These are phyloP conservation scores for Osmerus eperlanus DNA, from an alignment of 2,113 vertebrate genomes.

Conservation along the genomic window DNA sequence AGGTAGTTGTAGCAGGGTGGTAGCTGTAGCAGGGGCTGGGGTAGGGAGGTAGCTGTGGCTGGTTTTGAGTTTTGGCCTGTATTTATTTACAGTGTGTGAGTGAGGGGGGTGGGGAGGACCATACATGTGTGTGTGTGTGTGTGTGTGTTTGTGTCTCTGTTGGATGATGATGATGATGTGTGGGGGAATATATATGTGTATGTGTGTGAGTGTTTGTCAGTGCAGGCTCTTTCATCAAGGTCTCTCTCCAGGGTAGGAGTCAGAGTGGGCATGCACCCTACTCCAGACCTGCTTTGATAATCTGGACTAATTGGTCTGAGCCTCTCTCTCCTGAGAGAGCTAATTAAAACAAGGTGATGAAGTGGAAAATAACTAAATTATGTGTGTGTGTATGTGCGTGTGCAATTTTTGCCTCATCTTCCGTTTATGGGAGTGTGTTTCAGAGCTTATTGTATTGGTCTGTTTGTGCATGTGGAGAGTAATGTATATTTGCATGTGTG, in stretches of 20 bases:
- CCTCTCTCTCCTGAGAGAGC: slow-evolving; percentile 62
- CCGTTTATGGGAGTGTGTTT: not conserved
- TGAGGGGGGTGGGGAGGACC: slow-evolving; percentile 1
- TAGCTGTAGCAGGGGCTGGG: too few relatives aligned
- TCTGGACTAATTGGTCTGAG: slow-evolving; percentile 67
- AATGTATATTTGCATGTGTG: not conserved
- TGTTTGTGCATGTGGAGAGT: not conserved
- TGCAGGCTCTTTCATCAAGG: slow-evolving; percentile 64
- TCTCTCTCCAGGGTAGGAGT: slow-evolving; percentile 50
- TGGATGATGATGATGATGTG: not conserved
- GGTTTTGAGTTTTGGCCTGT: too few relatives aligned
- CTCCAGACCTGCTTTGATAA: slow-evolving; percentile 70
- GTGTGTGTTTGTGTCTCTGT: not conserved
- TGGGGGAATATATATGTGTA: slow-evolving; percentile 1
- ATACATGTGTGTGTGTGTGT: not conserved
- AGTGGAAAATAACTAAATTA: slow-evolving; percentile 59
- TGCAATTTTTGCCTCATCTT: not conserved
- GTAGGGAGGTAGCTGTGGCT: too few relatives aligned
- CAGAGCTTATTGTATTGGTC: not conserved
- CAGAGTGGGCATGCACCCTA: slow-evolving; percentile 60
- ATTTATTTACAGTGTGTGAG: slow-evolving; percentile 16
- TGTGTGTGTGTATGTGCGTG: not conserved
- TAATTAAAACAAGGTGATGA: slow-evolving; percentile 74
- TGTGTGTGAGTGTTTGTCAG: slow-evolving; percentile 16
- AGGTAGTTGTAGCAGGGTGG: too few relatives aligned